Base-by-base conservation (phyloP, 2,113 vertebrate species). In the Pristiophorus japonicus region DNA sequence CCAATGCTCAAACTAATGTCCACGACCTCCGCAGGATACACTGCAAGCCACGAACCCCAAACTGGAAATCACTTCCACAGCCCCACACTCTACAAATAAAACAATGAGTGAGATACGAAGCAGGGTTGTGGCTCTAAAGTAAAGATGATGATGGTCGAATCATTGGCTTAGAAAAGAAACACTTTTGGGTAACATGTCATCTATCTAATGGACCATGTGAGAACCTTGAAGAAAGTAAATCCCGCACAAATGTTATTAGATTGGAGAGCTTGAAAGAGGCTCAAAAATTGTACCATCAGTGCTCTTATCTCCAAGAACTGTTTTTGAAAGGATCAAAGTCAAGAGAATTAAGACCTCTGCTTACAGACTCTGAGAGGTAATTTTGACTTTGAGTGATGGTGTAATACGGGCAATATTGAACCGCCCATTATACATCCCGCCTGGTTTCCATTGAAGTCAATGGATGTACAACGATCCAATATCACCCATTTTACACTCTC, bases 191-290 rank as follows among this genome's bases (percentile, higher is more conserved):
- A 22, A 38, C 12, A 45, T 65, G 62, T 8, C 16, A 6, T 62
- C n/a, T 24, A 20, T 93, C n/a, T 42, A 66, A 45, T 66, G 63
- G 63, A 10, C 66, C 91, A 93, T 11, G 18, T 24, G 3, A 22
- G 30, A 65, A 93, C 59, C 59, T 65, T 93, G 18, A 93, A 93
- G 62, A 66, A 93, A 63, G 66, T 93, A 38, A 38, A 93, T 38
- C 20, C n/a, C 62, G 22, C 2, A 42, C n/a, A 63, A 66, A 93
- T 45, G 42, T 42, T 93, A 10, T 42, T 65, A 42, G 59, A 24
- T 88, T 73, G 27, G 45, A 51, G 30, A 88, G 51, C 34, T 92
- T 92, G 63, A 93, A 93, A 16, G 20, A 88, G 47, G n/a, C n/a
- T n/a, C n/a, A 38, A 16, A 18, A 81, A 42, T 81, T 12, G 59